phyloP scores from a whole-genome alignment of 2,113 vertebrate genomes.

The Nansenia antarctica region DNA sequence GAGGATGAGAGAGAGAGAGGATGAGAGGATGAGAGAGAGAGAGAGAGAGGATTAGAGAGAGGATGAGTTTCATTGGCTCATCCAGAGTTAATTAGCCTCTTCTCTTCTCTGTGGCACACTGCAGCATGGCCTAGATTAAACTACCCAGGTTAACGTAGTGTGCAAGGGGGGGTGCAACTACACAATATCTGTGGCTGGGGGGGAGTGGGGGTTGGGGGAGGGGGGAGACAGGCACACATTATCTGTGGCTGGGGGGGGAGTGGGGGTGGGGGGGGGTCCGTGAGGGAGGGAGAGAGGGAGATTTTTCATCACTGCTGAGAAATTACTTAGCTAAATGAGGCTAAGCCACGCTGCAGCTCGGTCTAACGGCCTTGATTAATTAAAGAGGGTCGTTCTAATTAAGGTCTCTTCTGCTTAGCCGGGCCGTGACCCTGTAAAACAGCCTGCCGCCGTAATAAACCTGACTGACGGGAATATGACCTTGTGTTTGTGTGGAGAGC shows the following conservation, averaged over 20 bases:
- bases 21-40: too few species aligned
- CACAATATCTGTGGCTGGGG: conserved; percentile 50
- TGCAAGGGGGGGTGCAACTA: background rate
- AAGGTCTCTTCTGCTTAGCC: conserved; percentile 52
- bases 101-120: conserved; percentile 34
- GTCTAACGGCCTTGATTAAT: conserved; percentile 69
- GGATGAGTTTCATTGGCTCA: conserved; percentile 37
- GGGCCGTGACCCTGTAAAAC: conserved; percentile 60
- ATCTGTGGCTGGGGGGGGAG: conserved; percentile 42
- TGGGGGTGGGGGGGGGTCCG: too few species aligned
- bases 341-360: conserved; percentile 37
- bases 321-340: conserved; percentile 66
- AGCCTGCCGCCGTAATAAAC: conserved; percentile 43
- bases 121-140: conserved; percentile 47
- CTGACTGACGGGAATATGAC: conserved; percentile 25
- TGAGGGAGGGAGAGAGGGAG: too few species aligned
- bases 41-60: too few species aligned
- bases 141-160: conserved; percentile 56
- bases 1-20: too few species aligned
- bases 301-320: conserved; percentile 43
- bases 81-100: conserved; percentile 58
- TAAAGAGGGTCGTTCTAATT: conserved; percentile 67
- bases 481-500: conserved; percentile 21
- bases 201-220: too few species aligned
- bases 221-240: conserved; percentile 15